phyloP scores from a whole-genome alignment of 2,888 invertebrate genomes.

The Argyresthia goedartella region DNA sequence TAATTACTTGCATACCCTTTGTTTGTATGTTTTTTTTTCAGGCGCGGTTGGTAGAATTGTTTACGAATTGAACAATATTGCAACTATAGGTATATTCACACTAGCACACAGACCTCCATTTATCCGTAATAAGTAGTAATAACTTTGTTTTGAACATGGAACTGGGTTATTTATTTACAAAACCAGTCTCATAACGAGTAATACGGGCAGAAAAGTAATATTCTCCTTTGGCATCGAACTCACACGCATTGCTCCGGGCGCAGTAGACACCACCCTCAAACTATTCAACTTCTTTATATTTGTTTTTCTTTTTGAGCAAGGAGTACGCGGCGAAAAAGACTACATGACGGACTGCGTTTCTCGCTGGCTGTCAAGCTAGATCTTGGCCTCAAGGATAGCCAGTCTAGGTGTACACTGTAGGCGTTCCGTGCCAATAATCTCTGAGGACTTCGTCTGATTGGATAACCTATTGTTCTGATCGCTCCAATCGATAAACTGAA shows the following conservation, averaged over 20 bases:
- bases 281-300: not conserved
- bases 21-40: no score
- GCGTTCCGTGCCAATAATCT: constrained; percentile 5
- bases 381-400: constrained; percentile 3
- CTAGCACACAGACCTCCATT: no score
- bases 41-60: no score
- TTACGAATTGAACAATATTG: no score
- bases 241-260: not conserved
- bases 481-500: not conserved
- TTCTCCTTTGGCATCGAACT: not conserved
- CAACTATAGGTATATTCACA: no score
- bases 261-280: not conserved
- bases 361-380: not conserved
- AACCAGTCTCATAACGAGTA: no score
- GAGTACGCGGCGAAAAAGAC: constrained; percentile 7
- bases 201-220: no score
- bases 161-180: no score
- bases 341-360: not conserved
- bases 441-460: not conserved
- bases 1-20: no score
- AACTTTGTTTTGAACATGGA: no score
- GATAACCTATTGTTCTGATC: constrained; percentile 2
- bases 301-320: not conserved
- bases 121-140: no score
- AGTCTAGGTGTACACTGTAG: not conserved